phyloP scores from a whole-genome alignment of 2,888 invertebrate genomes.

The Phymatocera aterrima region DNA sequence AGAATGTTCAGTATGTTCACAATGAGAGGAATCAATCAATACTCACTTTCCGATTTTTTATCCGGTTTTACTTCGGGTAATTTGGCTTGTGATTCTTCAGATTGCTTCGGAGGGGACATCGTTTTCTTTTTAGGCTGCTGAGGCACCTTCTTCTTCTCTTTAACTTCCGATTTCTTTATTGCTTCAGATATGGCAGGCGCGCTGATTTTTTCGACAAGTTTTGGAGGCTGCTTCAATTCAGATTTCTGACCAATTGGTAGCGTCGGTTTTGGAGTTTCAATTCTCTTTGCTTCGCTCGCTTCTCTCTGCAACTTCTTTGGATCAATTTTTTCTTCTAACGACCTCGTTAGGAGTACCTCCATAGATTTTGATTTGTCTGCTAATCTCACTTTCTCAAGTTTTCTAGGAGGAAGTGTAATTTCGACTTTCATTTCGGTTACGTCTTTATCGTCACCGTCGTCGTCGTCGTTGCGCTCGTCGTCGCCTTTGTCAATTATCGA shows the following conservation, averaged over 20 bases:
- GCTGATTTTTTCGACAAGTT: constrained; percentile 35
- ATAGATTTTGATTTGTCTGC: constrained; percentile 61
- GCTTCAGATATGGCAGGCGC: constrained; percentile 7
- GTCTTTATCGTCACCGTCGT: constrained; percentile 24
- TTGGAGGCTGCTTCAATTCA: constrained; percentile 42
- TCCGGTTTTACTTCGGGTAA: constrained; percentile 51
- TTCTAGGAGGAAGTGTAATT: constrained; percentile 51
- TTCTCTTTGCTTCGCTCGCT: constrained; percentile 41
- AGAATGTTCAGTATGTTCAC: constrained; percentile 9
- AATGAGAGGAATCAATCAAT: constrained; percentile 31
- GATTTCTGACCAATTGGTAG: constrained; percentile 45
- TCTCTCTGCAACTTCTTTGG: constrained; percentile 30
- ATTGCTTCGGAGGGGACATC: constrained; percentile 49
- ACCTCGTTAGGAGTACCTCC: constrained; percentile 46
- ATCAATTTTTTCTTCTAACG: constrained; percentile 30
- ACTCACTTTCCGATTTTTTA: constrained; percentile 62
- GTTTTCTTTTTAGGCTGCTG: constrained; percentile 50
- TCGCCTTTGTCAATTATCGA: neutral
- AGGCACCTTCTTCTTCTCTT: constrained; percentile 43
- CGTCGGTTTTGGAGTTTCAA: constrained; percentile 50
- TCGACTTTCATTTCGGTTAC: neutral
- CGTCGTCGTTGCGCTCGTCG: constrained; percentile 34
- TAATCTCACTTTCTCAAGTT: constrained; percentile 65
- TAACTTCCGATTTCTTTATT: constrained; percentile 48
- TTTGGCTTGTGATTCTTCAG: constrained; percentile 50